Conservation (phyloP, 2,888 invertebrate species). For the Perdita meconis region DNA sequence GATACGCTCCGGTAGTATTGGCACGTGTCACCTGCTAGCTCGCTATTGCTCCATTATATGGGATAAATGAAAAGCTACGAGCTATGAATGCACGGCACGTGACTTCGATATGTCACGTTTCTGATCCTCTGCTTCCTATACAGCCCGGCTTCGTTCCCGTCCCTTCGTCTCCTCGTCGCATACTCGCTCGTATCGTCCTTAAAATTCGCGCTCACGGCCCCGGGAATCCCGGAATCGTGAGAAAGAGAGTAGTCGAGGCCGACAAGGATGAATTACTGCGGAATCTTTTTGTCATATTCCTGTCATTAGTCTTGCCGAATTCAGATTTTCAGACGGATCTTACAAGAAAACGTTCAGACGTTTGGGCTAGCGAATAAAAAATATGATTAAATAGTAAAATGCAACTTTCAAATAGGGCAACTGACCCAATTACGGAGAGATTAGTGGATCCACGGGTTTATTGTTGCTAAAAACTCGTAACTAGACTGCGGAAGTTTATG, state of each 20-base stretch:
- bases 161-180: not conserved
- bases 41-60: constrained; percentile 51
- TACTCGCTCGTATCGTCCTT: not conserved
- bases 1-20: constrained; percentile 29
- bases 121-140: constrained; percentile 48
- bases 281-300: too few relatives aligned
- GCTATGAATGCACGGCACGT: constrained; percentile 53
- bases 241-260: not conserved
- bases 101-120: constrained; percentile 62
- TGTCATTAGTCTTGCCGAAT: too few relatives aligned
- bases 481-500: too few relatives aligned
- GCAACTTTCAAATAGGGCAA: too few relatives aligned
- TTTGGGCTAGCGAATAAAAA: too few relatives aligned
- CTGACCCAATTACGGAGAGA: too few relatives aligned
- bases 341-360: too few relatives aligned
- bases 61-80: constrained; percentile 64
- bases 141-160: not conserved
- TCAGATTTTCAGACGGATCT: too few relatives aligned
- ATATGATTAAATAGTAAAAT: too few relatives aligned
- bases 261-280: too few relatives aligned
- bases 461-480: too few relatives aligned
- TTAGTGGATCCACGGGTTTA: too few relatives aligned
- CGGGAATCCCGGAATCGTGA: not conserved
- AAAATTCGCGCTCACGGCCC: constrained; percentile 12
- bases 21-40: constrained; percentile 41